These are phyloP conservation scores for Diarsia mendica DNA, from an alignment of 2,888 invertebrate species.

Conservation along the genomic window DNA sequence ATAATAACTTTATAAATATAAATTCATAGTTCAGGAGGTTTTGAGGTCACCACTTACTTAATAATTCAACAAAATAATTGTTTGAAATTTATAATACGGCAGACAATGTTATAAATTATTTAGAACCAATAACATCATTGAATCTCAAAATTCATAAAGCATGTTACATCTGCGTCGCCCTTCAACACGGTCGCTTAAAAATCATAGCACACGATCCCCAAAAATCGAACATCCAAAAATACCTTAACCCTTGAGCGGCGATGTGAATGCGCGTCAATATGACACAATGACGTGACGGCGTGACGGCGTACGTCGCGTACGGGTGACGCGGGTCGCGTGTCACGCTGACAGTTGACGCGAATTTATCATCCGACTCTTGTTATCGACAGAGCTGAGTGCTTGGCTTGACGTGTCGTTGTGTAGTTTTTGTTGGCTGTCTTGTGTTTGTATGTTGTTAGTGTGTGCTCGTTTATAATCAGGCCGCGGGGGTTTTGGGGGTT, in stretches of 20 bases:
- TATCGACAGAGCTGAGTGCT: slow-evolving; percentile 76
- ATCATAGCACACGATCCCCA: slow-evolving; percentile 56
- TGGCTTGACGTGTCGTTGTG: slow-evolving; percentile 48
- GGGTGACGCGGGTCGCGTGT: slow-evolving; percentile 75
- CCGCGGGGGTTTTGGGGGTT: neutral
- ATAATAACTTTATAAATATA: neutral
- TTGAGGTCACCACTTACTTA: neutral
- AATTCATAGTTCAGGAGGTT: neutral
- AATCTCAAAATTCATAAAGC: slow-evolving; percentile 11
- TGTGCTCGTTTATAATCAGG: neutral
- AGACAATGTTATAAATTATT: neutral
- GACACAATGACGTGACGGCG: slow-evolving; percentile 75
- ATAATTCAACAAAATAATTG: neutral
- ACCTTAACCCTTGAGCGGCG: slow-evolving; percentile 70
- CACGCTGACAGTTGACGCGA: slow-evolving; percentile 70
- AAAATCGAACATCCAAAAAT: slow-evolving; percentile 71
- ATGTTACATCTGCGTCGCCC: slow-evolving; percentile 27
- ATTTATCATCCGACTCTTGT: slow-evolving; percentile 79
- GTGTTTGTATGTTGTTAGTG: slow-evolving; percentile 30
- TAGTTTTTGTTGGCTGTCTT: slow-evolving; percentile 51
- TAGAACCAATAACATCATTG: neutral
- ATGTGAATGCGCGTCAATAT: slow-evolving; percentile 70
- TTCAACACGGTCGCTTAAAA: slow-evolving; percentile 44
- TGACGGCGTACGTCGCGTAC: slow-evolving; percentile 75
- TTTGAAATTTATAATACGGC: neutral